Base-by-base conservation (phyloP, 2,888 invertebrate species). In the Drosophila koepferae region DNA sequence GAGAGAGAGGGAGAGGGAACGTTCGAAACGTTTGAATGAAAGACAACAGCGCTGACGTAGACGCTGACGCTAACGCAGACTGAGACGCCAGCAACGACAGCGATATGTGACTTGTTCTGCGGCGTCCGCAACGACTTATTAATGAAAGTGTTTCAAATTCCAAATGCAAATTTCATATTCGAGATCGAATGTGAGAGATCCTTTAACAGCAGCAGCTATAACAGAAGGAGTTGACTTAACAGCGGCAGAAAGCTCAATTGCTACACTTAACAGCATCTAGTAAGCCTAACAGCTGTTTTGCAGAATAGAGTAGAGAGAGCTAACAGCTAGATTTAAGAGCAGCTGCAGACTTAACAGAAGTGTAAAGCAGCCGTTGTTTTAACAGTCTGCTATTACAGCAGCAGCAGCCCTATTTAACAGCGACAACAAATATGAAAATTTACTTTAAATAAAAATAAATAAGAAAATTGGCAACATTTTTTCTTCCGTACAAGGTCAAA, bases 131-230 rank as follows among this genome's bases (percentile, higher is more conserved):
- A 53, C 77, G 23, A 46, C 80, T 82, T 86, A 85, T 87, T 89
- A 89, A 86, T 86, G 90, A 85, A 85, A 87, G 66, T 80, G 77
- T 80, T 81, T 87, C 85, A 86, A 85, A 77, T 84, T 78, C 66
- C 66, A 74, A 79, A 40, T 40, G 16, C 38, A 5, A 40, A 40
- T 40, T 78, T 70, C 78, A 74, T 77, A 73, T 86, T 75, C 68
- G 70, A 74, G 72, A 76, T 72, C 81, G 71, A 87, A 84, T 79
- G 62, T 73, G 31, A 14, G 20, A 62, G 18, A 41, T 16, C 20
- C n/a, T 16, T 38, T 20, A 56, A 49, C 61, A 62, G 31, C 31
- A 28, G 18, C 6, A 28, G 12, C 28, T 28, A 28, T 28, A 28
- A 28, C 28, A 6, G 28, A 28, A 28, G 28, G 18, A 49, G 10